Percentiles rank a stretch among this genome's conserved stretches.
These are phyloP conservation scores for Crotalus tigris DNA, from an alignment of 2,113 vertebrate species.

Conservation along the genomic window DNA sequence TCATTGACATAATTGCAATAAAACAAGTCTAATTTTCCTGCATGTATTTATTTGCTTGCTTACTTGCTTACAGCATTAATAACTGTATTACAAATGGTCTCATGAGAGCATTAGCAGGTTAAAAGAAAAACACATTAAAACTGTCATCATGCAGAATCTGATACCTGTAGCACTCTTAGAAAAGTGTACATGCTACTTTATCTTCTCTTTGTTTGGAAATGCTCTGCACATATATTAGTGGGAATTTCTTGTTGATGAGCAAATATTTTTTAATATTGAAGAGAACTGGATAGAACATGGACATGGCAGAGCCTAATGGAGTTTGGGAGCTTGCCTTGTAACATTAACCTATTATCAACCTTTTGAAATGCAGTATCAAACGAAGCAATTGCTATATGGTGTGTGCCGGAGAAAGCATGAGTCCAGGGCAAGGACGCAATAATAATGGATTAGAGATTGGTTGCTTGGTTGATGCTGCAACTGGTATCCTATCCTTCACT, in stretches of 20 bases:
- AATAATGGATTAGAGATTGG: slow-evolving; percentile 94
- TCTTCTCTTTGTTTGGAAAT: background rate
- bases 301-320: background rate
- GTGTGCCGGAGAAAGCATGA: slow-evolving; percentile 91
- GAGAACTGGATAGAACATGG: background rate
- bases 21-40: background rate
- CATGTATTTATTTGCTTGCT: background rate
- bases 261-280: background rate
- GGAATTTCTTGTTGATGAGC: background rate
- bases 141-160: background rate
- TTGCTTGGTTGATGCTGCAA: slow-evolving; percentile 86
- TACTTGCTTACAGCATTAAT: background rate
- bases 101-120: background rate
- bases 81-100: background rate
- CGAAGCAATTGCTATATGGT: slow-evolving; percentile 99
- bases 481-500: slow-evolving; percentile 87
- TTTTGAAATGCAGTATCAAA: slow-evolving; percentile 84
- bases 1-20: background rate
- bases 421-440: slow-evolving; percentile 87
- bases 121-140: background rate
- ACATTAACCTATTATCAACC: slow-evolving; percentile 9
- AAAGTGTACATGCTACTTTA: background rate
- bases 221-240: background rate
- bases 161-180: background rate
- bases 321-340: background rate